These are phyloP conservation scores for Orchesellides sinensis DNA, from an alignment of 2,888 invertebrate species.

Conservation along the genomic window DNA sequence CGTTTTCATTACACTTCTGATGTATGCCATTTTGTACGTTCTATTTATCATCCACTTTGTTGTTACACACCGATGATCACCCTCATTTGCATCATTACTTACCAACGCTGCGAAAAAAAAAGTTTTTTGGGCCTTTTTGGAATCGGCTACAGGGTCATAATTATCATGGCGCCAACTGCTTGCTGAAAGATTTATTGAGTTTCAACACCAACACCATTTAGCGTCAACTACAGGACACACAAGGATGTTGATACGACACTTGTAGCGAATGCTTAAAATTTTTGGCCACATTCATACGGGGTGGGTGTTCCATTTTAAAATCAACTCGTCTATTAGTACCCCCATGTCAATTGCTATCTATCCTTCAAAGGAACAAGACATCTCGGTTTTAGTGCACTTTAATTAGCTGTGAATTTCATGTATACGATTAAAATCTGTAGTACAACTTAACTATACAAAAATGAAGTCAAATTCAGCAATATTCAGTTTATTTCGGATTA, in stretches of 20 bases:
- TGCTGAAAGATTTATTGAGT: slow-evolving; percentile 63
- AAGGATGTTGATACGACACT: slow-evolving; percentile 11
- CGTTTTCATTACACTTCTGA: slow-evolving; percentile 22
- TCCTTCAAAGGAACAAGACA: too few relatives aligned
- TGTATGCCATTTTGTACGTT: slow-evolving; percentile 33
- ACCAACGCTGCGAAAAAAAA: slow-evolving; percentile 32
- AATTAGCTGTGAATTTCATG: too few relatives aligned
- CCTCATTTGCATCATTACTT: slow-evolving; percentile 29
- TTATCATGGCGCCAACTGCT: slow-evolving; percentile 70
- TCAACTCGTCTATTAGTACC: slow-evolving; percentile 49
- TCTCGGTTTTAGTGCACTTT: too few relatives aligned
- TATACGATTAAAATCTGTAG: not conserved
- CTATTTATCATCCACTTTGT: slow-evolving; percentile 51
- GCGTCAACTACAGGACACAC: slow-evolving; percentile 55
- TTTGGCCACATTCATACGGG: slow-evolving; percentile 47
- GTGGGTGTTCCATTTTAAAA: slow-evolving; percentile 70
- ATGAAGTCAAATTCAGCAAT: slow-evolving; percentile 2
- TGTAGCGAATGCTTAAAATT: slow-evolving; percentile 52
- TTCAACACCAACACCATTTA: slow-evolving; percentile 62
- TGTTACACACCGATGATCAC: slow-evolving; percentile 24
- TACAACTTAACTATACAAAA: slow-evolving; percentile 11
- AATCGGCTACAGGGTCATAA: slow-evolving; percentile 66
- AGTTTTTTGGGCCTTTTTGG: slow-evolving; percentile 54
- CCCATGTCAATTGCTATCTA: slow-evolving; percentile 57
- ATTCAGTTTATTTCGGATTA: not conserved